Conservation (phyloP, 2,113 vertebrate genomes). For the Vulpes vulpes region DNA sequence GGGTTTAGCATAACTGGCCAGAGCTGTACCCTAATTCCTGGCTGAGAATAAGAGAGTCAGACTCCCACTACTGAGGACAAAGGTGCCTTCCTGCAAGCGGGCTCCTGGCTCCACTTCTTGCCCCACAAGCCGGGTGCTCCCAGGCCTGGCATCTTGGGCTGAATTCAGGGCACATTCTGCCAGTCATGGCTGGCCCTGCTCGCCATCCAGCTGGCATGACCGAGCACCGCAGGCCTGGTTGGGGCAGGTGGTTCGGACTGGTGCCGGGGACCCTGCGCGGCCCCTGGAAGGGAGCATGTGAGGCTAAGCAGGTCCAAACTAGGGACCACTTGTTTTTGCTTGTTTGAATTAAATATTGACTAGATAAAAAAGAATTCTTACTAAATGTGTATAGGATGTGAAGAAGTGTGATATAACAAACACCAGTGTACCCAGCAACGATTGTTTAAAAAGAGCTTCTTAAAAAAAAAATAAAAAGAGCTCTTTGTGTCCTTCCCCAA, state of each 20-base stretch:
- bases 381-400: accelerated
- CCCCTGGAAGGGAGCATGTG: neutral
- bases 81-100: accelerated
- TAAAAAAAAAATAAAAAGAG: too few relatives aligned
- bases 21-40: neutral
- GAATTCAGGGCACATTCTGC: neutral
- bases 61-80: neutral
- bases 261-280: neutral
- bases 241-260: neutral
- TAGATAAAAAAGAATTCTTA: neutral
- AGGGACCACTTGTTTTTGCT: neutral
- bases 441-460: neutral
- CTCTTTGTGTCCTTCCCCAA: neutral
- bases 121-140: accelerated
- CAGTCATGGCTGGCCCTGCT: accelerated
- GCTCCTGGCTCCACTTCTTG: neutral
- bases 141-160: accelerated
- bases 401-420: neutral
- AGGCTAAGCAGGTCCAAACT: neutral
- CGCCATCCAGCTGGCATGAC: accelerated
- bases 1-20: neutral
- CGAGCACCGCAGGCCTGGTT: accelerated
- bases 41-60: neutral
- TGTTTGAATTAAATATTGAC: neutral
- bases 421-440: accelerated